Conservation (phyloP, 2,113 vertebrate species). For the Raja brachyura region DNA sequence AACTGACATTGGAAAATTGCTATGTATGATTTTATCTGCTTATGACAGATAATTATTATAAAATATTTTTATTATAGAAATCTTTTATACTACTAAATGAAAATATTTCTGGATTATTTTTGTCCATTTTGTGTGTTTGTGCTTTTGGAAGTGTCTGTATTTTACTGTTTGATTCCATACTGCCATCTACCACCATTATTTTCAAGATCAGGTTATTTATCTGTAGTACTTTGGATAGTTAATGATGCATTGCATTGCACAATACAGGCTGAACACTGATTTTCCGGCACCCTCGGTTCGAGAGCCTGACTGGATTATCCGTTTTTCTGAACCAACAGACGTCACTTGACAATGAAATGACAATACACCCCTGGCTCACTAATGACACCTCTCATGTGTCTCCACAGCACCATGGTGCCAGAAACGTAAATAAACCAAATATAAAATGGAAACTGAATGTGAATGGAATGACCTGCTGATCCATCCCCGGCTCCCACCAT, state of each 20-base stretch:
- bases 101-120: neutral
- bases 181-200: neutral
- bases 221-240: neutral
- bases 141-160: neutral
- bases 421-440: too few species aligned
- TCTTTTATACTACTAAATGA: neutral
- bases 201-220: neutral
- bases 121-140: neutral
- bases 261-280: neutral
- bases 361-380: too few species aligned
- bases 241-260: neutral
- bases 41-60: neutral
- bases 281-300: too few species aligned
- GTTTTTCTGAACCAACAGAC: too few species aligned
- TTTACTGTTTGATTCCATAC: slow-evolving; percentile 1
- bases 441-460: too few species aligned
- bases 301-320: too few species aligned
- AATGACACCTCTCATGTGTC: too few species aligned
- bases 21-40: neutral
- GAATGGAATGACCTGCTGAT: too few species aligned
- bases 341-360: too few species aligned
- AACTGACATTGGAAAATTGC: neutral
- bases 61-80: too few species aligned
- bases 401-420: too few species aligned
- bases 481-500: too few species aligned